Evolutionary conservation across 1,140 invertebrate species (phyloP), one percentile per base, ranked within the genome.

Genomic region (Heliothis subflexa): DNA sequence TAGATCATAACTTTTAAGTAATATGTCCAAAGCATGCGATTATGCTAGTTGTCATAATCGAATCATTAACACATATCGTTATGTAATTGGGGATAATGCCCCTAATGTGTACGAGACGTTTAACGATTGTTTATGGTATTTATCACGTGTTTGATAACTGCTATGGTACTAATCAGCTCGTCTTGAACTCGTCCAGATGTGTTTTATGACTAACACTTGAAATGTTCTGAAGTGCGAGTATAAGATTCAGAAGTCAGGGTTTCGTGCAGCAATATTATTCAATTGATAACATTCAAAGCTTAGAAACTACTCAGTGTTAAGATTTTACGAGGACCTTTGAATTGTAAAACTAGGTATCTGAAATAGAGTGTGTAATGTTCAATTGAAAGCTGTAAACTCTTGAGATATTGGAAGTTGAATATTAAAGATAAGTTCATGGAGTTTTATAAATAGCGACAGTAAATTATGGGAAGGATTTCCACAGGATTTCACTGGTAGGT

Each of bases 71-170:
- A n/a, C 45, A 70, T 25, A 52, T 50, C 66, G 21, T 70, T 49
- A 70, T 21, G 66, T 70, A 70, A 68, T 68, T 49, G 61, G 64
- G 64, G 64, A 68, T 68, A 68, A 68, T 68, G 28, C 13, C 13
- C 16, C 64, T 68, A 50, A 68, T 52, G 47, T 49, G 21, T 25
- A 40, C 66, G 21, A 70, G 45, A 50, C 21, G 47, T 70, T 70
- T 70, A 52, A 70, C 66, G 66, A 70, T 25, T 70, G 47, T 70
- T 70, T 70, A 70, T 28, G 66, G 45, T 28, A 13, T 28, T 70
- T 70, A 70, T 70, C 66, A 25, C 7, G 47, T 70, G 21, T 50
- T n/a, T 52, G 66, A 70, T 70, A 28, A 28, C 47, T 50, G 64
- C 14, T 50, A 14, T 68, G 28, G 45, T 50, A 49, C 47, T 25